Percentiles rank a stretch among this genome's conserved stretches.
These are phyloP conservation scores for Hippocampus kuda DNA, from an alignment of 2,797 vertebrate genomes.

Conservation along the genomic window DNA sequence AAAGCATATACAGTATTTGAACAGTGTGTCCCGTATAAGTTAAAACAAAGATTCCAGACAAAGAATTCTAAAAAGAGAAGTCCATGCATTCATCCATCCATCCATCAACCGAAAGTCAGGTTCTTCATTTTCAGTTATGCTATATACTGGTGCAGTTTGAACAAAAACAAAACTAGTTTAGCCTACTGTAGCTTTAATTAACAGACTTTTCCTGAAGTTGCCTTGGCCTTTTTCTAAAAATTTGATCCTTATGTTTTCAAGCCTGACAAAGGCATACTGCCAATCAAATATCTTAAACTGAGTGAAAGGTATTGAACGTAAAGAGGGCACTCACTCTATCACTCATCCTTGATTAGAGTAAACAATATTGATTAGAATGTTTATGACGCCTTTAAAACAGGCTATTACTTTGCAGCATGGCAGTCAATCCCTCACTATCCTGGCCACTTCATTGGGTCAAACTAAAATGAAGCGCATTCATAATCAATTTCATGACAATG, in stretches of 20 bases:
- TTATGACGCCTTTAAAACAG: background rate
- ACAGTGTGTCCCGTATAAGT: background rate
- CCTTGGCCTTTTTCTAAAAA: background rate
- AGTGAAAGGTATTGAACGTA: background rate
- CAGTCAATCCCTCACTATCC: background rate
- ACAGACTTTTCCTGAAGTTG: background rate
- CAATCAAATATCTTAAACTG: background rate
- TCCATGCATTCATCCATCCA: no score
- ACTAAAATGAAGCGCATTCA: background rate
- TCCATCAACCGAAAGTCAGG: background rate
- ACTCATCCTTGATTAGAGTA: background rate
- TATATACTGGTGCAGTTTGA: background rate
- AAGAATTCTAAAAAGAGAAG: no score
- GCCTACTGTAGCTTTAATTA: background rate
- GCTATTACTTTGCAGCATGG: background rate
- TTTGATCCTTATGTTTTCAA: background rate
- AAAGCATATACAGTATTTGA: background rate
- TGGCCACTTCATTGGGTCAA: background rate
- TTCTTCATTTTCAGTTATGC: background rate
- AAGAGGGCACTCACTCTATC: background rate
- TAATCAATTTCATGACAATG: background rate
- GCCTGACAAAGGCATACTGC: background rate
- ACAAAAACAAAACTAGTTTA: background rate
- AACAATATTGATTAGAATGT: background rate
- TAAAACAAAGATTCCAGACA: background rate